Evolutionary conservation across 2,113 vertebrate genomes (phyloP).

Genomic region (Petaurus breviceps): DNA sequence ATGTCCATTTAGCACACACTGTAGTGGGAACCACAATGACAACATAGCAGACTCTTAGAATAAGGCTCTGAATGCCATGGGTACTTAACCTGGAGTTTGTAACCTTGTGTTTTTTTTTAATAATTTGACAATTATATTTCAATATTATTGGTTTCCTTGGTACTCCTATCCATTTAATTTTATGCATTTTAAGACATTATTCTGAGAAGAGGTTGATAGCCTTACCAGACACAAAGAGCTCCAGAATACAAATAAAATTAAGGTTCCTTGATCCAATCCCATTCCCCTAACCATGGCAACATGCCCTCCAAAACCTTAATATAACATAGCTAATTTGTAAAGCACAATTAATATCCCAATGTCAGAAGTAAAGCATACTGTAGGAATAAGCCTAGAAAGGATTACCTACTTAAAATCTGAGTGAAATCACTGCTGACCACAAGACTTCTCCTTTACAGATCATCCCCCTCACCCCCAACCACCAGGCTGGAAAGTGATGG

Average conservation of each 20-base stretch:
- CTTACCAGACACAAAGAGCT: neutral
- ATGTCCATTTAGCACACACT: neutral
- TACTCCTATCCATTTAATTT: neutral
- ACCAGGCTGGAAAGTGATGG: neutral
- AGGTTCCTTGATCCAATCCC: neutral
- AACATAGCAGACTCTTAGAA: conserved; percentile 15
- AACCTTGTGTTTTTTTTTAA: neutral
- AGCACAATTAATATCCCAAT: neutral
- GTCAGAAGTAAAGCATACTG: neutral
- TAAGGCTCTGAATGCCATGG: conserved; percentile 52
- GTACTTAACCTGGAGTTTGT: neutral
- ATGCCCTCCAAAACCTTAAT: neutral
- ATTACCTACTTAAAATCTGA: conserved; percentile 38
- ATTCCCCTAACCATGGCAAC: conserved; percentile 20
- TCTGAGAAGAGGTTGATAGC: neutral
- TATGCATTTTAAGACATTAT: neutral
- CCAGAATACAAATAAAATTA: neutral
- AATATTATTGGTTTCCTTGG: neutral
- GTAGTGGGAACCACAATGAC: conserved; percentile 62
- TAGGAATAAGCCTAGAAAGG: neutral
- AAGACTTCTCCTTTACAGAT: neutral
- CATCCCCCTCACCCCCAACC: neutral
- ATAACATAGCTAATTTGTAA: neutral
- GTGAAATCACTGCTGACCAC: neutral
- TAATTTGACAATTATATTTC: neutral